Base-by-base conservation (phyloP, 2,113 vertebrate species). In the Zosterops borbonicus region DNA sequence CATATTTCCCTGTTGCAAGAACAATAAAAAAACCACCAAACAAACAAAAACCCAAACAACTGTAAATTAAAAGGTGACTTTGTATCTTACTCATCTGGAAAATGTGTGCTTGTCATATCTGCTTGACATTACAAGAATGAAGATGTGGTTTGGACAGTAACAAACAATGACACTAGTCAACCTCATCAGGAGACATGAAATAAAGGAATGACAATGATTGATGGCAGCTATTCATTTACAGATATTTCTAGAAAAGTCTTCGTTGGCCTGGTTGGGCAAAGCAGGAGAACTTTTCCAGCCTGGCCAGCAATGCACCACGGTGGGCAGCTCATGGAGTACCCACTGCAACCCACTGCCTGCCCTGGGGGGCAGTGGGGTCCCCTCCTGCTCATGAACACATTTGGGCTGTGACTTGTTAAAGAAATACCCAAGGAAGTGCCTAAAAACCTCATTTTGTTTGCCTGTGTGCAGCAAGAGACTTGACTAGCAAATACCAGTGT, bases 191-290 rank as follows among this genome's bases (percentile, higher is more conserved):
- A 97, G 98, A 98, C 98, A 98, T 97, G 97, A 98, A 98, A 98
- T 98, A 98, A 97, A 98, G 97, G 97, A 98, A 98, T 99, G 99
- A 99, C 99, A 99, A 98, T 99, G 99, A 99, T 98, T 99, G 99
- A 99, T 98, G 98, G 98, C 98, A 98, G 98, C 98, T 99, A 98
- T 98, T 99, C 98, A 98, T 98, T 98, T 98, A 98, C 97, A 98
- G 98, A 99, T 98, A 98, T 97, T 97, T 98, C 97, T 97, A 95
- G 97, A 97, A 98, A 97, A 98, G 97, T 97, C 96, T 96, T 94
- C 1, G 41, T 93, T 92, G 93, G 95, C 89, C 93, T 97, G 95
- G 97, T 91, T 10, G 59, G 94, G 87, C 95, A 97, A 75, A 97
- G 96, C 62, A 5, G 90, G 85, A 92, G 91, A 97, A 97, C 92